phyloP scores from a whole-genome alignment of 2,113 vertebrate species.

The Noturus placidus region DNA sequence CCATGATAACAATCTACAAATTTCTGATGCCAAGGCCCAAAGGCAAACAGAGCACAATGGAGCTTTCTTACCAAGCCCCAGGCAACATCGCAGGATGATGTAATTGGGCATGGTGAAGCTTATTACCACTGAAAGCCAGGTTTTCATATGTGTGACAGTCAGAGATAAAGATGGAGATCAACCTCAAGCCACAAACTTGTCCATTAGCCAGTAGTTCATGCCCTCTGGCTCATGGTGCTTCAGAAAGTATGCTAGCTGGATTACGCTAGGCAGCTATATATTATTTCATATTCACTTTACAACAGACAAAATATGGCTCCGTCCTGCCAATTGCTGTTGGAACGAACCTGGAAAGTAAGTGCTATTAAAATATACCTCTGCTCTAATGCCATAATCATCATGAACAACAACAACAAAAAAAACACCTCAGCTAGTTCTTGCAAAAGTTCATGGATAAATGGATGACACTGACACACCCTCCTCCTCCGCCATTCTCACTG shows the following conservation, averaged over 20 bases:
- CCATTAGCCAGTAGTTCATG: slow-evolving; percentile 55
- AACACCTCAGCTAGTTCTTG: background rate
- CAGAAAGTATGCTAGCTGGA: slow-evolving; percentile 52
- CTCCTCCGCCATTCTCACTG: slow-evolving; percentile 23
- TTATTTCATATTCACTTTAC: slow-evolving; percentile 7
- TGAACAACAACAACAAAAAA: slow-evolving; percentile 7
- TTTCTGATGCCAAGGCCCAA: slow-evolving; percentile 11
- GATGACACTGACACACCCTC: slow-evolving; percentile 27
- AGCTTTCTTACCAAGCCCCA: background rate
- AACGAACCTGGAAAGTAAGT: slow-evolving; percentile 9
- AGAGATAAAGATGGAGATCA: slow-evolving; percentile 49
- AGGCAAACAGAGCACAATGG: slow-evolving; percentile 34
- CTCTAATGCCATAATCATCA: slow-evolving; percentile 10
- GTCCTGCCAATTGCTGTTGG: slow-evolving; percentile 1
- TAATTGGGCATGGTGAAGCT: slow-evolving; percentile 5
- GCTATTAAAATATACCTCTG: background rate
- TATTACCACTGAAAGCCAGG: slow-evolving; percentile 2
- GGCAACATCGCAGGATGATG: slow-evolving; percentile 18
- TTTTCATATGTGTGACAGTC: slow-evolving; percentile 32
- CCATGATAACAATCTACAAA: slow-evolving; percentile 9
- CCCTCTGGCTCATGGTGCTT: slow-evolving; percentile 57
- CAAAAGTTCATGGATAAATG: slow-evolving; percentile 23
- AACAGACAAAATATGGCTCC: slow-evolving; percentile 8
- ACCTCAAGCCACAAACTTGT: slow-evolving; percentile 55
- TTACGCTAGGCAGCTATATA: slow-evolving; percentile 13